These are phyloP conservation scores for Centropristis striata DNA, from an alignment of 2,113 vertebrate genomes.

Conservation along the genomic window DNA sequence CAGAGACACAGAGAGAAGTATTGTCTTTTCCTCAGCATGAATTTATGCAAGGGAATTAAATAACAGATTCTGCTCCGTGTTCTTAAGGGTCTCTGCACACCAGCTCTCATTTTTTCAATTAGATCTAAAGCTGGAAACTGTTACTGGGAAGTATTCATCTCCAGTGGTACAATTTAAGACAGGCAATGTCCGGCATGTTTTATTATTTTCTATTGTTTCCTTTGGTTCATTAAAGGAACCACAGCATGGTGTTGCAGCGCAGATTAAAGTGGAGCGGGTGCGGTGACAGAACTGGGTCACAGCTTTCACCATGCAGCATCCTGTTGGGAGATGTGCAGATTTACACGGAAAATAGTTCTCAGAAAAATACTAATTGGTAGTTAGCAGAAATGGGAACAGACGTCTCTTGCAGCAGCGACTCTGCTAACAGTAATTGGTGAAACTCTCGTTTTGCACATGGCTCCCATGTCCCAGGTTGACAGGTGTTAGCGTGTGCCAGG, in stretches of 20 bases:
- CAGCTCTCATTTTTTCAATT: constrained; percentile 23
- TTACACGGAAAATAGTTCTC: constrained; percentile 62
- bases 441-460: constrained; percentile 3
- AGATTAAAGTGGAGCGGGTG: constrained; percentile 62
- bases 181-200: not conserved
- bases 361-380: constrained; percentile 71
- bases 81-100: constrained; percentile 23
- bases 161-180: constrained; percentile 8
- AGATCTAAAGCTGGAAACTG: constrained; percentile 4
- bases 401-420: constrained; percentile 24
- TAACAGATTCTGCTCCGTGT: not conserved
- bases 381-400: constrained; percentile 62
- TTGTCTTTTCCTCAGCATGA: not conserved
- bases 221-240: constrained; percentile 50
- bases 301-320: constrained; percentile 53
- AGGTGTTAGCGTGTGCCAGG: not conserved
- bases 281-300: constrained; percentile 85
- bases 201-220: constrained; percentile 28
- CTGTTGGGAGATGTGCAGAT: constrained; percentile 71
- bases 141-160: not conserved
- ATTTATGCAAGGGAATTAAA: constrained; percentile 7
- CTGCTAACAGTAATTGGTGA: constrained; percentile 38
- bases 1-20: constrained; percentile 14
- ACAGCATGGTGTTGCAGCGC: constrained; percentile 4
- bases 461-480: not conserved